Base-by-base conservation (phyloP, 2,113 vertebrate genomes). In the Piprites chloris region DNA sequence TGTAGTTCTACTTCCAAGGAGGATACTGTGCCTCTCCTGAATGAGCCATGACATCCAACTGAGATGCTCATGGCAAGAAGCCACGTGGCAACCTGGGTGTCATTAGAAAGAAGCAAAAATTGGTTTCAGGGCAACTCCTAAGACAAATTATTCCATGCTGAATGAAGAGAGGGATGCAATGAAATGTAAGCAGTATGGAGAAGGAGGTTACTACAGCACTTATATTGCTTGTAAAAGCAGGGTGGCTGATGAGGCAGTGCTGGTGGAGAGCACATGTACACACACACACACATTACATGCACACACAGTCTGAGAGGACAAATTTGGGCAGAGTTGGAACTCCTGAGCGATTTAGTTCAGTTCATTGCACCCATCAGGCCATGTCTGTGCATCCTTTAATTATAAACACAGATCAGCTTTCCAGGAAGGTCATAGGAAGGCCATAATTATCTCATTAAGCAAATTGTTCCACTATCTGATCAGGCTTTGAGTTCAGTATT, bases 391-490 rank as follows among this genome's bases (percentile, higher is more conserved):
- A 42, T 73, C 47, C 50, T 65, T 88, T 81, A 93, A 67, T 77
- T 42, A 46, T 17, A 84, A 90, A 74, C 74, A 83, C 16, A 58
- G 39, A n/a, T 56, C 39, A 63, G 50, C 46, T 79, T 85, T 75
- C 53, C 72, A 75, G 63, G 66, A 92, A 89, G 89, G 87, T 94
- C 77, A 52, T 14, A n/a, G 41, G 39, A 82, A 94, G 53, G 56
- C 77, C 65, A 24, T 83, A 89, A 95, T 97, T 96, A 92, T 61
- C 92, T 87, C 78, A 94, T 96, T 96, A 87, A 85, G 65, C 42
- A 96, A 96, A 89, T 95, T 89, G 77, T 94, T 97, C 86, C 75
- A 77, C 74, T 94, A 58, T 95, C 92, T 92, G 84, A 88, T 83
- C 67, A 80, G 53, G 55, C 33, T 93, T 90, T 53, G 46, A 76